These are phyloP conservation scores for Drosophila navojoa DNA, from an alignment of 1,140 invertebrate genomes.

Conservation along the genomic window DNA sequence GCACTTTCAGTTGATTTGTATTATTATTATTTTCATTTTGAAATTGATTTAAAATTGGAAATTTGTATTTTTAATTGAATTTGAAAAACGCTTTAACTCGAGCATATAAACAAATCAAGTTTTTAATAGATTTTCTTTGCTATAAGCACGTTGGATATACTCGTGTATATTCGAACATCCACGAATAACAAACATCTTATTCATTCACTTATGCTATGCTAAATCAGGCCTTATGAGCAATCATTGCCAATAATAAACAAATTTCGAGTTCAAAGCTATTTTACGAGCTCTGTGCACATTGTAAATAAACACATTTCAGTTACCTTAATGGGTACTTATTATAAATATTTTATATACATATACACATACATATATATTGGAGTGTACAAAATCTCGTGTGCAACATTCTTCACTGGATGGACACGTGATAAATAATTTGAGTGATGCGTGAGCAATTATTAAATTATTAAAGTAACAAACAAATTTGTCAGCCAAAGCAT, in stretches of 20 bases:
- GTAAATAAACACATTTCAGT: slow-evolving; percentile 39
- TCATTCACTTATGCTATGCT: slow-evolving; percentile 1
- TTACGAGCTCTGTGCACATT: slow-evolving; percentile 15
- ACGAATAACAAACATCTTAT: not conserved
- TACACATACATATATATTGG: slow-evolving; percentile 1
- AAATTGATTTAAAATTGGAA: too few relatives aligned
- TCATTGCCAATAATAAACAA: slow-evolving; percentile 21
- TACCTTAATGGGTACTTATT: slow-evolving; percentile 15
- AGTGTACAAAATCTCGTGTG: not conserved
- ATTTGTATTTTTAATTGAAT: too few relatives aligned
- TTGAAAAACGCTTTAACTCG: too few relatives aligned
- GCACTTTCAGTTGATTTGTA: too few relatives aligned
- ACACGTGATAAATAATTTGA: slow-evolving; percentile 6
- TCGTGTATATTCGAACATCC: not conserved
- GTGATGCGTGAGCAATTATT: slow-evolving; percentile 9
- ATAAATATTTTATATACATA: slow-evolving; percentile 1
- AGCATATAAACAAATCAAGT: not conserved
- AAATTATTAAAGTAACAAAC: too few relatives aligned
- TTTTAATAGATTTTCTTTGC: not conserved
- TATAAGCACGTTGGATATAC: not conserved
- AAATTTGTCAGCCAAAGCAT: too few relatives aligned
- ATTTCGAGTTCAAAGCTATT: slow-evolving; percentile 31
- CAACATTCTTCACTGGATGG: slow-evolving; percentile 21
- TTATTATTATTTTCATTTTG: too few relatives aligned
- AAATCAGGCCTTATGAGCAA: slow-evolving; percentile 13